phyloP scores from a whole-genome alignment of 2,888 invertebrate genomes.

The Strigamia transsilvanica region DNA sequence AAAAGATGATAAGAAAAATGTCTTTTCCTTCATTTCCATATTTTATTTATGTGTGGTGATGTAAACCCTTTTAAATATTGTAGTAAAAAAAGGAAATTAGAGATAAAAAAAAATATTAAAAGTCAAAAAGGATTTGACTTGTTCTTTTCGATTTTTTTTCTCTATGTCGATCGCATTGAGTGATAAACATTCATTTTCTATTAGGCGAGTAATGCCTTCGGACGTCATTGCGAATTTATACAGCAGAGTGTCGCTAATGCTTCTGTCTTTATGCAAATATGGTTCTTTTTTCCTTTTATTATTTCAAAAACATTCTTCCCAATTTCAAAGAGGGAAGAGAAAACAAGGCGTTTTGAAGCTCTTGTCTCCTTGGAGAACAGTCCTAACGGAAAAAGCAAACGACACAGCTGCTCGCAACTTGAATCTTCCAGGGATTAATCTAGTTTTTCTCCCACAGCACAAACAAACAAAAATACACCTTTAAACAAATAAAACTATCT shows the following conservation, averaged over 20 bases:
- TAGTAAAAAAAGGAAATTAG: neutral
- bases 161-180: constrained; percentile 17
- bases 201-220: constrained; percentile 24
- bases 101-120: neutral
- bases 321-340: constrained; percentile 38
- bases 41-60: neutral
- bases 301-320: constrained; percentile 44
- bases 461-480: constrained; percentile 41
- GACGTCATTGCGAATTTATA: constrained; percentile 43
- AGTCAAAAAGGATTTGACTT: constrained; percentile 3
- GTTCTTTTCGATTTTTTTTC: neutral
- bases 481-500: constrained; percentile 6
- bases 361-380: constrained; percentile 19
- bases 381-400: constrained; percentile 49
- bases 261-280: constrained; percentile 40
- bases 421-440: constrained; percentile 45
- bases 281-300: constrained; percentile 43
- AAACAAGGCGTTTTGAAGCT: constrained; percentile 34
- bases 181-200: constrained; percentile 41
- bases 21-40: neutral
- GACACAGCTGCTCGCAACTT: constrained; percentile 28
- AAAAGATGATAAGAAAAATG: neutral
- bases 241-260: constrained; percentile 40
- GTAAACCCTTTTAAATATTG: constrained; percentile 7
- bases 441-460: constrained; percentile 15